Percentiles rank a stretch among this genome's conserved stretches.
phyloP scores from a whole-genome alignment of 2,113 vertebrate genomes.

The Alectura lathami region DNA sequence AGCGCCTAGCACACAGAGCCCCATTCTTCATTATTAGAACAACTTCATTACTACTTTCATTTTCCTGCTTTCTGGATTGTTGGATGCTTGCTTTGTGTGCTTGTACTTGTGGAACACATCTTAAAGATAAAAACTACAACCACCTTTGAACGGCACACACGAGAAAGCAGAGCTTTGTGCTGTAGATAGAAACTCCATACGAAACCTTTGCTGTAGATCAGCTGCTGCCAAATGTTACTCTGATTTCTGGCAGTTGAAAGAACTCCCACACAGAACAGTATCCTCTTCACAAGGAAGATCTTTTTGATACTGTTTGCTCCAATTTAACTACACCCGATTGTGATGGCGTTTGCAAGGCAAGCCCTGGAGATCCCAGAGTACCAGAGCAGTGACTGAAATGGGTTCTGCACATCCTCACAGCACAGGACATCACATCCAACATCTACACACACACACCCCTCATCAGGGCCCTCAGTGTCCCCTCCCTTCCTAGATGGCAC shows the following conservation, averaged over 20 bases:
- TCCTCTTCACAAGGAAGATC: not conserved
- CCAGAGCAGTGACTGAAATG: rapidly evolving
- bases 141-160: rapidly evolving
- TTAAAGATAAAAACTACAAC: not conserved
- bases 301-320: not conserved
- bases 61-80: not conserved
- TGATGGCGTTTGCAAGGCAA: not conserved
- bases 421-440: not conserved
- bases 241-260: not conserved
- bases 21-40: not conserved
- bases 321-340: not conserved
- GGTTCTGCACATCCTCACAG: rapidly evolving
- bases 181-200: rapidly evolving
- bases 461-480: rapidly evolving
- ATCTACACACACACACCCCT: not conserved
- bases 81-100: not conserved
- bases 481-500: not conserved
- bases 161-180: not conserved
- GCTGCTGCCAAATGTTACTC: not conserved
- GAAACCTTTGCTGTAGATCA: not conserved
- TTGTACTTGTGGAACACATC: not conserved
- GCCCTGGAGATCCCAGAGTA: rapidly evolving
- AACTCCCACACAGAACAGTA: not conserved
- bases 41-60: not conserved
- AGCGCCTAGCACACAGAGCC: not conserved